A percentile compares a stretch with the other conserved stretches of the same genome.
These are phyloP conservation scores for Agrypnia vestita DNA, from an alignment of 1,140 invertebrate genomes.

Conservation along the genomic window DNA sequence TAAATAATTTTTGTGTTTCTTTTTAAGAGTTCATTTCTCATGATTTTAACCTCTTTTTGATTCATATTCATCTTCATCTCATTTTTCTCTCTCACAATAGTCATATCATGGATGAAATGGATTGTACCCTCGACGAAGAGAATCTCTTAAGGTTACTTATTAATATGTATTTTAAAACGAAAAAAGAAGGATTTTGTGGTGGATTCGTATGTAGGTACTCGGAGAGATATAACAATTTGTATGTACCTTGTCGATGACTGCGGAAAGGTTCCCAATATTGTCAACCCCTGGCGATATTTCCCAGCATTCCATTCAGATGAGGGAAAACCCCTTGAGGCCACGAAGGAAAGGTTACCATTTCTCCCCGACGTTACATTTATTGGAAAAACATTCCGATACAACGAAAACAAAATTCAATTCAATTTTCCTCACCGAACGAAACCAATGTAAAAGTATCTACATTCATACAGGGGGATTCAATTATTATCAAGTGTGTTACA, in stretches of 20 bases:
- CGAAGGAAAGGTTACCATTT: constrained; percentile 55
- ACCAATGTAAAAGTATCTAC: constrained; percentile 16
- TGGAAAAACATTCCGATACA: constrained; percentile 62
- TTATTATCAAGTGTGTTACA: neutral
- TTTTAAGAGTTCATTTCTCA: too few relatives aligned
- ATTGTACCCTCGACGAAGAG: too few relatives aligned
- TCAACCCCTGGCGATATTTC: constrained; percentile 23
- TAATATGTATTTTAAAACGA: too few relatives aligned
- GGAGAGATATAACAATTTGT: too few relatives aligned
- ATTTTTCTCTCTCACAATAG: too few relatives aligned
- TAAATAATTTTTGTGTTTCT: too few relatives aligned
- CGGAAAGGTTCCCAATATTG: constrained; percentile 4
- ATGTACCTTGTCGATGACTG: constrained; percentile 13
- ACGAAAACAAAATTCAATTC: constrained; percentile 62
- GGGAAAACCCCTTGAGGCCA: constrained; percentile 34
- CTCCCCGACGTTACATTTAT: constrained; percentile 59
- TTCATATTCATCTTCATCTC: too few relatives aligned
- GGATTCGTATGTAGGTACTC: too few relatives aligned
- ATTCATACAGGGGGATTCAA: constrained; percentile 10
- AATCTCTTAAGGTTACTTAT: too few relatives aligned
- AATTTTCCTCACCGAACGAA: constrained; percentile 55
- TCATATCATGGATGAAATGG: too few relatives aligned
- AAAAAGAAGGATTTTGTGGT: too few relatives aligned
- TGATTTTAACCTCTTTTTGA: too few relatives aligned
- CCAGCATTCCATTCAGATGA: constrained; percentile 33